phyloP scores from a whole-genome alignment of 1,140 invertebrate species.

The Brachionus rubens region DNA sequence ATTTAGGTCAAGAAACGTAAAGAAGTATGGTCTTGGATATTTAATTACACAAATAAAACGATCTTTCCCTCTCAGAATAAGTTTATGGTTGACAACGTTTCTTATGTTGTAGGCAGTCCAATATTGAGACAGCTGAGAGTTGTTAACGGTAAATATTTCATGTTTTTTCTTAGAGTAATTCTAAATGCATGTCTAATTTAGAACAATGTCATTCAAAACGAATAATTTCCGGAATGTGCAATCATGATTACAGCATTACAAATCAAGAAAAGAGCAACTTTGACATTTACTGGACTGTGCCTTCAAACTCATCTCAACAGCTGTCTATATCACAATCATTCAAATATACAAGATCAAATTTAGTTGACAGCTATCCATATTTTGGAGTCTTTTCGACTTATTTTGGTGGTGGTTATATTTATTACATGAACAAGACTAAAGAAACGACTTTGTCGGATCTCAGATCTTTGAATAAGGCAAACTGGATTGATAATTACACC shows the following conservation, averaged over 20 bases:
- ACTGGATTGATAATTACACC: slow-evolving; percentile 68
- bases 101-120: no score
- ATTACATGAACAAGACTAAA: slow-evolving; percentile 45
- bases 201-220: neutral
- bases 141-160: no score
- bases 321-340: neutral
- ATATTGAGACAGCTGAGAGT: no score
- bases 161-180: no score
- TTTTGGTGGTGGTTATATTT: slow-evolving; percentile 64
- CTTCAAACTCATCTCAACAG: neutral
- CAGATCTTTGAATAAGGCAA: neutral
- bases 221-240: neutral
- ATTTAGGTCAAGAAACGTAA: no score
- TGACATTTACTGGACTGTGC: neutral
- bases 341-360: slow-evolving; percentile 50
- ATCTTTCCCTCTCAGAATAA: no score
- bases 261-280: slow-evolving; percentile 26
- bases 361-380: slow-evolving; percentile 59
- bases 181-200: slow-evolving; percentile 59
- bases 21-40: no score
- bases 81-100: no score
- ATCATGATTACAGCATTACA: neutral
- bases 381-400: slow-evolving; percentile 61
- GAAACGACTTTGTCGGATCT: neutral
- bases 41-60: no score